Conservation (phyloP, 2,888 invertebrate genomes). For the Hemistola chrysoprasaria region DNA sequence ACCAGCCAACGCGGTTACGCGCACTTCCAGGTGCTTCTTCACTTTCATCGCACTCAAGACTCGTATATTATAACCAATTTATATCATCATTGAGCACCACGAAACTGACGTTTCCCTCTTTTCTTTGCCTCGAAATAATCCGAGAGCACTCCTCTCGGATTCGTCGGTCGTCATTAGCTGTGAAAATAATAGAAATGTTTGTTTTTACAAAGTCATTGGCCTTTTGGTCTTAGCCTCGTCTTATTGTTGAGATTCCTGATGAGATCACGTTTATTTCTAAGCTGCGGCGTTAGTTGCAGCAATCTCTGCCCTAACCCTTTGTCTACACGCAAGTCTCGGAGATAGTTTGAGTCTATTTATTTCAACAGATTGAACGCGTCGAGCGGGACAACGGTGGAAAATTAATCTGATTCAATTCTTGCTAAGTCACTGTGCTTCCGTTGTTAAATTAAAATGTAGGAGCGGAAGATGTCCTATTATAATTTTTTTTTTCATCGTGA, state of each 20-base stretch:
- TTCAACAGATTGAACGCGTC: conserved; percentile 48
- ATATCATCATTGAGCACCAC: conserved; percentile 25
- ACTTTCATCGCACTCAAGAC: conserved; percentile 35
- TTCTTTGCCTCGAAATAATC: conserved; percentile 1
- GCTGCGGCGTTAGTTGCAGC: conserved; percentile 38
- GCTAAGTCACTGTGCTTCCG: conserved; percentile 76
- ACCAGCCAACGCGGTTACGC: conserved; percentile 64
- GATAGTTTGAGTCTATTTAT: conserved; percentile 60
- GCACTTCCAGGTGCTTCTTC: conserved; percentile 68
- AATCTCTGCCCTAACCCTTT: conserved; percentile 46
- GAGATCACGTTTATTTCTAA: conserved; percentile 67
- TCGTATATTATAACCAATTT: conserved; percentile 38
- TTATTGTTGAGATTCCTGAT: conserved; percentile 63
- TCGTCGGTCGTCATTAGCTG: conserved; percentile 13
- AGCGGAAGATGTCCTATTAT: conserved; percentile 64
- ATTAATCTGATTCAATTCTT: conserved; percentile 71
- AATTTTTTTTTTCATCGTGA: conserved; percentile 47
- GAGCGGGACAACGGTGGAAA: conserved; percentile 53
- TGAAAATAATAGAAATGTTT: conserved; percentile 35
- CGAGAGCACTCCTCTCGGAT: background rate
- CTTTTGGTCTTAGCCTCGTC: conserved; percentile 51
- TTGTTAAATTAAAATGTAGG: conserved; percentile 67
- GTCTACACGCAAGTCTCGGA: conserved; percentile 47
- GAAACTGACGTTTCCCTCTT: conserved; percentile 8
- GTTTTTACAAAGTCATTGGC: conserved; percentile 57